These are phyloP conservation scores for Sylvietta virens DNA, from an alignment of 2,113 vertebrate genomes.

Conservation along the genomic window DNA sequence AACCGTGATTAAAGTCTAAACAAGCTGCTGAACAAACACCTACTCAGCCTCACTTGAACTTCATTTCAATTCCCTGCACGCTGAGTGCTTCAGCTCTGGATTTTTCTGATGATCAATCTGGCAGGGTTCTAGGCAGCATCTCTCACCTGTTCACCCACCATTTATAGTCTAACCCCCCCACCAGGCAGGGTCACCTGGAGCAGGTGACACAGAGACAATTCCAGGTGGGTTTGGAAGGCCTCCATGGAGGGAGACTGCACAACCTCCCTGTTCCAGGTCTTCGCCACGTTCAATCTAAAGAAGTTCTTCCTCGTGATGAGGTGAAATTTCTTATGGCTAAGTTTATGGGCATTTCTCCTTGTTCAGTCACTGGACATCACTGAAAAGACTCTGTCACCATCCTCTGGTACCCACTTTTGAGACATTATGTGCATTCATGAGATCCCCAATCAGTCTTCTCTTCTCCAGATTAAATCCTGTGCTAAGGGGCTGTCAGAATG, in stretches of 20 bases:
- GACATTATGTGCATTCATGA: background rate
- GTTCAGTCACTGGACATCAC: background rate
- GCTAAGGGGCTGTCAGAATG: background rate
- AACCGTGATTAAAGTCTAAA: slow-evolving; percentile 36
- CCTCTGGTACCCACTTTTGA: background rate
- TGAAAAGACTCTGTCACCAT: background rate
- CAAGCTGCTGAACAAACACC: slow-evolving; percentile 18
- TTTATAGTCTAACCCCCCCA: background rate
- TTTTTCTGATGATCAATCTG: background rate
- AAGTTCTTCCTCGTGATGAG: background rate
- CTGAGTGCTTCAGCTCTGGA: background rate
- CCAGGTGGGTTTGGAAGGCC: background rate
- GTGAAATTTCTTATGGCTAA: background rate
- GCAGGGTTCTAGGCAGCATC: background rate
- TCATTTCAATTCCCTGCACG: background rate
- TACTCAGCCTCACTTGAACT: background rate
- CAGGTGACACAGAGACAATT: background rate
- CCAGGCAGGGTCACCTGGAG: background rate
- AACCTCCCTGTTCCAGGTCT: background rate
- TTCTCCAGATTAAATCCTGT: background rate
- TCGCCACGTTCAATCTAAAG: background rate
- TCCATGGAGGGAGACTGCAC: background rate
- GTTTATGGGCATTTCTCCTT: background rate
- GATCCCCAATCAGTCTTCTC: too few species aligned
- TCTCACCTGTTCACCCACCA: background rate